Conservation (phyloP, 2,888 invertebrate species). For the Lochmaea capreae region DNA sequence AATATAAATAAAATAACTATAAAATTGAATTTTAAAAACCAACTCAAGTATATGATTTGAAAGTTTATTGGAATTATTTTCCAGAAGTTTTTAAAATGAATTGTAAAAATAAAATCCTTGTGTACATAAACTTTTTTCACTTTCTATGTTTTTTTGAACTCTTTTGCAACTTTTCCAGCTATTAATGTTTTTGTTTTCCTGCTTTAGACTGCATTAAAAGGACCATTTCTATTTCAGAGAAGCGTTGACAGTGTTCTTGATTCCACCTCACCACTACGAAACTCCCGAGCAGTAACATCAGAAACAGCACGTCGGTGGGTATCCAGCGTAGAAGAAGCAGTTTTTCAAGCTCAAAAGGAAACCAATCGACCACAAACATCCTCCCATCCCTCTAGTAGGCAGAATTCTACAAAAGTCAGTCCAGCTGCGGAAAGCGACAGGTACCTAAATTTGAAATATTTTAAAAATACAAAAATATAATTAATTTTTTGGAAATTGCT, state of each 20-base stretch:
- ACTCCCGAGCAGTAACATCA: constrained; percentile 55
- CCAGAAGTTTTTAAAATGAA: no score
- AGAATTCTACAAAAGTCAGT: constrained; percentile 61
- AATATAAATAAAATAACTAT: no score
- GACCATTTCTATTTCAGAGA: constrained; percentile 54
- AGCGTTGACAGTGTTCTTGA: constrained; percentile 64
- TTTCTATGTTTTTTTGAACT: no score
- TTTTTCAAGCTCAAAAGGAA: constrained; percentile 48
- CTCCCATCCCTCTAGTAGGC: constrained; percentile 44
- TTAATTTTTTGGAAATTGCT: no score
- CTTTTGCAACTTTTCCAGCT: neutral
- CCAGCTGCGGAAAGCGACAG: constrained; percentile 58
- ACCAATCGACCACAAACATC: constrained; percentile 51
- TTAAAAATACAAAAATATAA: no score
- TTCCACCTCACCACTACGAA: constrained; percentile 52
- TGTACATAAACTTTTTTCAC: no score
- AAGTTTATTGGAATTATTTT: no score
- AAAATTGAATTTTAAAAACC: no score
- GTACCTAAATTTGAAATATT: constrained; percentile 46
- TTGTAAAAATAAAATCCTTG: no score
- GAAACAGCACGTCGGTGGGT: constrained; percentile 56
- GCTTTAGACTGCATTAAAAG: neutral
- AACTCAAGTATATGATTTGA: no score
- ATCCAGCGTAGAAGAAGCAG: constrained; percentile 62
- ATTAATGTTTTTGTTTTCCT: neutral